Percentiles rank a stretch among this genome's conserved stretches.
Evolutionary conservation across 2,113 vertebrate species (phyloP).

Genomic region (Trogon surrucura): DNA sequence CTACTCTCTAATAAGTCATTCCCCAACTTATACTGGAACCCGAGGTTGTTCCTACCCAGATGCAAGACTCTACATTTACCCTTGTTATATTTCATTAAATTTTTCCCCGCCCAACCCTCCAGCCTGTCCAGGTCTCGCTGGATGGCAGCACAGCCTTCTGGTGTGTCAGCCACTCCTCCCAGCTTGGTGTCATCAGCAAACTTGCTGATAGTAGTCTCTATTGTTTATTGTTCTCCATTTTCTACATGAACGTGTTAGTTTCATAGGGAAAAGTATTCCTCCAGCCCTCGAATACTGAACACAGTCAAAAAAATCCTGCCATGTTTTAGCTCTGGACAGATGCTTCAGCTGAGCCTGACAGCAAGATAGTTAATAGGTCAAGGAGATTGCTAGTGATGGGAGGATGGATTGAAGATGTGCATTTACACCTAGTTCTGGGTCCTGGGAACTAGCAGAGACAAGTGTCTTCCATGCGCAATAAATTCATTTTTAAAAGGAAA

Average conservation of each 20-base stretch:
- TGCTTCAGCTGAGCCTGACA: constrained; percentile 1
- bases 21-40: too few relatives aligned
- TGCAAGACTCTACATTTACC: too few relatives aligned
- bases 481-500: background rate
- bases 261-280: background rate
- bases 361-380: constrained; percentile 25
- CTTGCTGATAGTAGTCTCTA: too few relatives aligned
- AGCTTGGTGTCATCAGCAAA: too few relatives aligned
- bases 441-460: background rate
- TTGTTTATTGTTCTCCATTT: background rate
- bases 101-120: too few relatives aligned
- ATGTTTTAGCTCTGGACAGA: background rate
- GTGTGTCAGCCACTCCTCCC: too few relatives aligned
- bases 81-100: too few relatives aligned
- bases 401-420: constrained; percentile 2
- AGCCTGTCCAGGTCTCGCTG: too few relatives aligned
- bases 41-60: too few relatives aligned
- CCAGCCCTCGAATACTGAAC: background rate
- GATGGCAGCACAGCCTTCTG: too few relatives aligned
- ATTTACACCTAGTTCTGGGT: background rate
- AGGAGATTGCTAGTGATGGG: constrained; percentile 23
- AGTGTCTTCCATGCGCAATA: background rate
- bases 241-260: background rate
- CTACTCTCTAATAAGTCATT: too few relatives aligned
- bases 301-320: background rate